phyloP scores from a whole-genome alignment of 2,113 vertebrate genomes.

The Galemys pyrenaicus region DNA sequence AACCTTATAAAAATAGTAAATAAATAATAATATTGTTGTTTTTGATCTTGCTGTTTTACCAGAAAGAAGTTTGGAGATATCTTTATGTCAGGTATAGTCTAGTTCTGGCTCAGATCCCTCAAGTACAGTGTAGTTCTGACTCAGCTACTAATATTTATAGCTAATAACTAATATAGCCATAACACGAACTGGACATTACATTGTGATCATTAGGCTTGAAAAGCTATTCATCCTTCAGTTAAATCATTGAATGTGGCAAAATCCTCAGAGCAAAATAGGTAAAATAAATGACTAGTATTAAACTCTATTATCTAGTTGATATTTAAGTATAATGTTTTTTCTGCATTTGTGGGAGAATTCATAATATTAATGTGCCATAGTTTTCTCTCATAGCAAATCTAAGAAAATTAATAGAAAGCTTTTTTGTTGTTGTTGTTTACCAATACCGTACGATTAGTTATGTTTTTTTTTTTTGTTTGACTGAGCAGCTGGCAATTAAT shows the following conservation, averaged over 20 bases:
- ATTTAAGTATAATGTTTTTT: neutral
- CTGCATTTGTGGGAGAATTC: conserved; percentile 6
- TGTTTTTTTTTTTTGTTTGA: conserved; percentile 72
- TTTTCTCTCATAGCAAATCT: conserved; percentile 69
- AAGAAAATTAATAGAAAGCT: conserved; percentile 71
- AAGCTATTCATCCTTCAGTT: conserved; percentile 50
- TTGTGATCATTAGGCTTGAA: conserved; percentile 71
- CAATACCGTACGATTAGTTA: conserved; percentile 79
- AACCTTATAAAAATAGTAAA: conserved; percentile 20
- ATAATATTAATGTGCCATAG: neutral
- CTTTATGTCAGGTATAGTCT: conserved; percentile 26
- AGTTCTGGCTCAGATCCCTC: conserved; percentile 72
- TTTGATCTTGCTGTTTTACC: neutral
- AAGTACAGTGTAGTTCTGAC: conserved; percentile 53
- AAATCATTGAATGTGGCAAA: conserved; percentile 25
- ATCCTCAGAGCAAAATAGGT: neutral
- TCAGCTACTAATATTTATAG: conserved; percentile 74
- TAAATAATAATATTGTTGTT: neutral
- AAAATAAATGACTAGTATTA: neutral
- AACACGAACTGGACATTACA: conserved; percentile 47
- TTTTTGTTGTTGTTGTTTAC: conserved; percentile 81
- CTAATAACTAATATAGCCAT: conserved; percentile 76
- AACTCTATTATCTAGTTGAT: neutral
- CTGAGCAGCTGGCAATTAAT: conserved; percentile 86
- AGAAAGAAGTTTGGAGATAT: conserved; percentile 51